Base-by-base conservation (phyloP, 2,797 vertebrate genomes). In the Crocodylus rhombifer region DNA sequence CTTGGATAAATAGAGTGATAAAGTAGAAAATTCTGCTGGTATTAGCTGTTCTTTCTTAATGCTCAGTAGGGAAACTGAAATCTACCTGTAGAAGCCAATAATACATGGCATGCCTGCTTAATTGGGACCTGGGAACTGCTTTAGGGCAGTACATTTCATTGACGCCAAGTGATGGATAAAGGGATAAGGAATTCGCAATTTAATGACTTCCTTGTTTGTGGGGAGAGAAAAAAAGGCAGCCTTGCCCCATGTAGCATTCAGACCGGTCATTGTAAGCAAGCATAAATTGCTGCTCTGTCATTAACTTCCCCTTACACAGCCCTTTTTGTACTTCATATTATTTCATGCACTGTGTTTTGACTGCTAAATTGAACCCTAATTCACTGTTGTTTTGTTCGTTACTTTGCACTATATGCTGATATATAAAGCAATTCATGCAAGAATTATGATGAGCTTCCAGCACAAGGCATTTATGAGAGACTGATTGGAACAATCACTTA, bases 151-250 rank as follows among this genome's bases (percentile, higher is more conserved):
- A 42, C 6, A 77, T 42, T 76, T 60, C 33, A 23, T 7, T 33
- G 30, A 69, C 12, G 13, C 78, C 30, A 28, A 26, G 33, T 67
- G 21, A 51, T 30, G 55, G 42, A 90, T 61, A 79, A 77, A 64
- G 5, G 26, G 77, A 57, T 7, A 16, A 15, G 58, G 58, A 91
- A 15, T 23, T 55, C 61, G 28, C 33, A 5, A 11, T 77, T 36
- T 67, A 82, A 75, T 56, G 78, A 77, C 63, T 15, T 8, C 4
- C 1, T 30, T 4, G 26, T 8, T 13, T 77, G 80, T 86, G 90
- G 42, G 25, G 26, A 69, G 79, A 64, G 79, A 91, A 89, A 87
- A 36, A 76, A 81, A 80, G 83, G 20, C 61, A 84, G 25, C 4
- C 14, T 74, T 74, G 23, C 4, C 36, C 84, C 33, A 4, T 30